Base-by-base conservation (phyloP, 2,888 invertebrate genomes). In the Lagria hirta region DNA sequence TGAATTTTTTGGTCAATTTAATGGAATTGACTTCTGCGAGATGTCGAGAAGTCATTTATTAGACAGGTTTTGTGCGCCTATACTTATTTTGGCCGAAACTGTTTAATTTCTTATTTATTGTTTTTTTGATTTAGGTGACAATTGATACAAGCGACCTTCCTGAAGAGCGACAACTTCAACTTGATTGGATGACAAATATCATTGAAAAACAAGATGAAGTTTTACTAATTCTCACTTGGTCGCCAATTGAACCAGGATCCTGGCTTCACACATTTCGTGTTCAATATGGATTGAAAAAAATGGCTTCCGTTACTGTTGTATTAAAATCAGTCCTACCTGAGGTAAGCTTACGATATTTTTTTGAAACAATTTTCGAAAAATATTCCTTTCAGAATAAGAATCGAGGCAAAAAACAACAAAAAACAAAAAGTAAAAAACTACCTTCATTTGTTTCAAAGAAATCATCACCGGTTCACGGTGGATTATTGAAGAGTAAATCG, bases 161-260 rank as follows among this genome's bases (percentile, higher is more conserved):
- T 2, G 70, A 74, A 30, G 84, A 84, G 13, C 65, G 83, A 29
- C 71, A 75, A 43, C 69, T 86, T 3, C 64, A 67, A 7, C 64
- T 84, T 6, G 81, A 77, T 28, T 79, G 77, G 72, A 73, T 73
- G 43, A 74, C 78, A 62, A 68, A 77, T 16, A 60, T 64, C 1
- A 66, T 88, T 6, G 74, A 77, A 21, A 75, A 81, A 0, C 73
- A 79, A 26, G 73, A 74, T 42, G 76, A 76, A 44, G 73, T 74
- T 27, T 59, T 70, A 38, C 70, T 88, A 54, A 76, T 77, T 22
- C 70, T 88, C 58, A 63, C 68, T 11, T 88, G 88, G 88, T 76
- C 68, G 4, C 87, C 88, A 0, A 65, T 60, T 8, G 73, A 77
- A 51, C 75, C 74, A 17, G 78, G 79, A 4, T 74, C 78, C 2